A percentile compares a stretch with the other conserved stretches of the same genome.
Conservation (phyloP, 2,113 vertebrate genomes). For the Neolamprologus brichardi region DNA sequence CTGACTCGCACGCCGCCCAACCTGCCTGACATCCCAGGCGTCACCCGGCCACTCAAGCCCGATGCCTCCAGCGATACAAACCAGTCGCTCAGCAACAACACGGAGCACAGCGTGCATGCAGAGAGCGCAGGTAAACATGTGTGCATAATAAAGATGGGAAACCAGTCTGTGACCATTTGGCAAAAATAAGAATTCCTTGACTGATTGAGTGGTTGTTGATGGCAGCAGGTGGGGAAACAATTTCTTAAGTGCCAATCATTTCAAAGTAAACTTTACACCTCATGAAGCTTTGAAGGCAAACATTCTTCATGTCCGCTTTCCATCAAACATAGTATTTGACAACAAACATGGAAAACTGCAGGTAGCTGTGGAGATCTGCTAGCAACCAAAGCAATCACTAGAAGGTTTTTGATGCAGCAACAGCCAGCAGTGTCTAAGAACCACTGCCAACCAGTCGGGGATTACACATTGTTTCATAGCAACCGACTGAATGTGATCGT, state of each 20-base stretch:
- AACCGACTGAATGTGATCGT: neutral
- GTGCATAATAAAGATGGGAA: neutral
- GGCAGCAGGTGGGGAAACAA: neutral
- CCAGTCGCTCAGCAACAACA: constrained; percentile 3
- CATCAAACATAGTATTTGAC: neutral
- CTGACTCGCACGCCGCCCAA: constrained; percentile 82
- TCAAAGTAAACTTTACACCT: neutral
- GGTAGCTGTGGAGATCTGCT: neutral
- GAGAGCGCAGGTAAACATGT: constrained; percentile 56
- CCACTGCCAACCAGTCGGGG: neutral
- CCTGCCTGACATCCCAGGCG: constrained; percentile 86
- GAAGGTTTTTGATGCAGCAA: neutral
- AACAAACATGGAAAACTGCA: neutral
- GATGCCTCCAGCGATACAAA: constrained; percentile 42
- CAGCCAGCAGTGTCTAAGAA: neutral
- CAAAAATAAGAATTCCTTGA: neutral
- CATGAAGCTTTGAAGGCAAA: neutral
- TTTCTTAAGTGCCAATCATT: neutral
- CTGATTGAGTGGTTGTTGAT: neutral
- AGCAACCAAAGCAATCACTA: neutral
- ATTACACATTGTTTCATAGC: neutral
- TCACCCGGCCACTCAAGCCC: constrained; percentile 76
- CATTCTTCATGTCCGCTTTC: neutral
- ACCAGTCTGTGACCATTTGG: neutral
- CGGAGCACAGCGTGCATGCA: constrained; percentile 24